Evolutionary conservation across 2,888 invertebrate species (phyloP), one percentile per base, ranked within the genome.

Genomic region (Congeria kusceri): DNA sequence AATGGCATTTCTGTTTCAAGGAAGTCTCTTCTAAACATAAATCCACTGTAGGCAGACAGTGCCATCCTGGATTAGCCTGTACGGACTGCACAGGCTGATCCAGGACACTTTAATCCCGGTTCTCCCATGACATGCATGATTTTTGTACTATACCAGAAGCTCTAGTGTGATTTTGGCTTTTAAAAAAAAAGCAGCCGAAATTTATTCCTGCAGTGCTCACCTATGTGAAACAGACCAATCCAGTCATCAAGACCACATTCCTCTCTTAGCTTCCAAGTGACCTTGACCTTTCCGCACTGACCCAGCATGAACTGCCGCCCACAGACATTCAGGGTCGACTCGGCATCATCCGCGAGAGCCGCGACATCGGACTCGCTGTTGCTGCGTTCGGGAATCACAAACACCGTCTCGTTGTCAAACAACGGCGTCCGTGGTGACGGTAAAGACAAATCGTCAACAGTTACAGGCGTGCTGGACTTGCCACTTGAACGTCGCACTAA

Each of bases 181-280:
- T n/a, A n/a, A n/a, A n/a, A n/a, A n/a, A n/a, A n/a, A n/a, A n/a
- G n/a, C n/a, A n/a, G n/a, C n/a, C n/a, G n/a, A n/a, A n/a, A n/a
- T n/a, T n/a, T n/a, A n/a, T n/a, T n/a, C n/a, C n/a, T n/a, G n/a
- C n/a, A n/a, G n/a, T n/a, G 59, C 84, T 80, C 84, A 94, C 94
- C 93, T 83, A 89, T 85, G 59, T 89, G 89, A 86, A 92, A 94
- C 23, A 94, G 89, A 18, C 93, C 94, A 72, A 94, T 94, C 94
- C 94, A 94, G 85, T 94, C 94, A 59, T 91, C 89, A 15, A 91
- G 89, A 20, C 90, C 90, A 9, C 91, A 91, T 68, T 92, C 92
- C 65, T 93, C 93, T 56, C 89, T 90, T 28, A 94, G 92, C 75
- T 93, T 92, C 94, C 94, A 94, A 11, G 88, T 87, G 44, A 94